Evolutionary conservation across 1,140 invertebrate genomes (phyloP).

Genomic region (Gryon sp.): DNA sequence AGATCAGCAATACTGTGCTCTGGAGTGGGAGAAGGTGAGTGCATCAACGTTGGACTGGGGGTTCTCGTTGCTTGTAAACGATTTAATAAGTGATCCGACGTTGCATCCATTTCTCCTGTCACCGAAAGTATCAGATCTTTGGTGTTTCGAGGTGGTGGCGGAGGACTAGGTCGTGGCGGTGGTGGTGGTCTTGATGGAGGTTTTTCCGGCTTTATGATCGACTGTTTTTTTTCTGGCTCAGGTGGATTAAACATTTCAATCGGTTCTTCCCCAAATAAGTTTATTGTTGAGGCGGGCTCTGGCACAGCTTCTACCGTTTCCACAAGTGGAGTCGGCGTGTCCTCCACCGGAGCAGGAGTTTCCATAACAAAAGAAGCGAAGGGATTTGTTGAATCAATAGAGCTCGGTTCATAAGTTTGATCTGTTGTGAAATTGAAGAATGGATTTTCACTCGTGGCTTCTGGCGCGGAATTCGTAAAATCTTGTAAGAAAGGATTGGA

Average conservation of each 20-base stretch:
- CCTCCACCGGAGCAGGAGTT: constrained; percentile 34
- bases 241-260: constrained; percentile 22
- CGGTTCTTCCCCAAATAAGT: constrained; percentile 62
- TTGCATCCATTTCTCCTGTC: constrained; percentile 92
- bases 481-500: constrained; percentile 88
- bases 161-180: constrained; percentile 79
- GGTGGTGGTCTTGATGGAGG: constrained; percentile 76
- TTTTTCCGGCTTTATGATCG: constrained; percentile 30
- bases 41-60: constrained; percentile 90
- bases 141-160: constrained; percentile 85
- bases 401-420: constrained; percentile 68
- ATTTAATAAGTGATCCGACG: constrained; percentile 89
- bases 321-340: constrained; percentile 39
- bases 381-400: constrained; percentile 80
- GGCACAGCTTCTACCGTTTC: constrained; percentile 45
- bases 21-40: constrained; percentile 91
- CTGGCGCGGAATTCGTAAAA: constrained; percentile 64
- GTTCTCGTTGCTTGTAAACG: constrained; percentile 89
- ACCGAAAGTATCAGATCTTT: constrained; percentile 92
- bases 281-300: neutral
- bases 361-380: constrained; percentile 80
- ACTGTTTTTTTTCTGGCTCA: constrained; percentile 33
- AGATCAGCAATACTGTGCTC: constrained; percentile 85
- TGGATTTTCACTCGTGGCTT: constrained; percentile 78
- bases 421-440: constrained; percentile 82